These are phyloP conservation scores for Drosophila meridionalis DNA, from an alignment of 2,888 invertebrate species.

Conservation along the genomic window DNA sequence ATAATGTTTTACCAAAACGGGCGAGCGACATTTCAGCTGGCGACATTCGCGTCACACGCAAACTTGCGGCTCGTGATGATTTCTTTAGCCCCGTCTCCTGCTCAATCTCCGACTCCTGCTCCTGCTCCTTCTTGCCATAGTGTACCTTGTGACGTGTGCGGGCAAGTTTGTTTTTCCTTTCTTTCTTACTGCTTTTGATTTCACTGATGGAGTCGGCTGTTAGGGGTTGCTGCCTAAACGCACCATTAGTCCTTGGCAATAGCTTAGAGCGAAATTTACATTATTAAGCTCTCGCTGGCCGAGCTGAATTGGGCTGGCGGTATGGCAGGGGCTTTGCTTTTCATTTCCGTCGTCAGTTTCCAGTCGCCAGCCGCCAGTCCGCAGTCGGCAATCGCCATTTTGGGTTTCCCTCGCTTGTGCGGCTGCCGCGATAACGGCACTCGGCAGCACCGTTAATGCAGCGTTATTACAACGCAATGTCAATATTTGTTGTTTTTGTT, in stretches of 20 bases:
- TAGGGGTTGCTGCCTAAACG: conserved; percentile 72
- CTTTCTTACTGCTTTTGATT: conserved; percentile 22
- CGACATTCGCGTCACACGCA: conserved; percentile 66
- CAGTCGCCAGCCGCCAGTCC: conserved; percentile 48
- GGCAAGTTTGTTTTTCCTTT: conserved; percentile 48
- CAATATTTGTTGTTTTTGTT: conserved; percentile 75
- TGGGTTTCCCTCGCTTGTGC: conserved; percentile 53
- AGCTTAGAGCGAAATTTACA: conserved; percentile 81
- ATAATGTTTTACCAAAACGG: conserved; percentile 58
- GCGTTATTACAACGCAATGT: conserved; percentile 80
- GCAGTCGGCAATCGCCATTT: conserved; percentile 58
- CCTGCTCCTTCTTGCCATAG: conserved; percentile 5
- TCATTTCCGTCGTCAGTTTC: conserved; percentile 62
- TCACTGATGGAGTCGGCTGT: conserved; percentile 26
- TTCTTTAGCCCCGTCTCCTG: conserved; percentile 31
- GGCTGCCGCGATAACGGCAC: conserved; percentile 38
- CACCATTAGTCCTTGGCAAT: conserved; percentile 82
- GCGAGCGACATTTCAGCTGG: conserved; percentile 46
- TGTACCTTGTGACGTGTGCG: conserved; percentile 57
- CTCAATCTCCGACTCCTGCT: neutral
- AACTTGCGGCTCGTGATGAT: conserved; percentile 66
- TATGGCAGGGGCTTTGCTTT: conserved; percentile 39
- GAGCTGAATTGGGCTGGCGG: conserved; percentile 23
- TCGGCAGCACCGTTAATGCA: conserved; percentile 67
- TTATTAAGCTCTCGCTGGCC: conserved; percentile 73